Evolutionary conservation across 1,140 invertebrate genomes (phyloP), one percentile per base, ranked within the genome.

Genomic region (Chlorops oryzae): DNA sequence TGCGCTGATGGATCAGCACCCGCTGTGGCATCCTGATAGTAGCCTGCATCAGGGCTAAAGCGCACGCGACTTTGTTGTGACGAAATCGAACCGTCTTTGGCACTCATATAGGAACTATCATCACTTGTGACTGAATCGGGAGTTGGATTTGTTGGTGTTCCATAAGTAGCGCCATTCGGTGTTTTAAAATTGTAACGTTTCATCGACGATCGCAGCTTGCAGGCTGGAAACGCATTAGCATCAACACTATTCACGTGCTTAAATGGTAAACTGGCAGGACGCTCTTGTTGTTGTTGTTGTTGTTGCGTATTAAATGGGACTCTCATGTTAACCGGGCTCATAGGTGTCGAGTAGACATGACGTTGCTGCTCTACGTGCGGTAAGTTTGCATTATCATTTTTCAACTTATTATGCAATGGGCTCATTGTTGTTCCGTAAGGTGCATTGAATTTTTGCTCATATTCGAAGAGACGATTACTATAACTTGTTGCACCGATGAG

Each of bases 81-180:
- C 3, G 81, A 79, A 52, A 79, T 78, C 5, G 80, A 82, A 41
- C 80, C 82, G 56, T 89, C 87, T 55, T 87, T 83, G 2, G 88
- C 87, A 1, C 88, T 91, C 28, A 88, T 80, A 63, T 90, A 90
- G 25, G 86, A 88, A 55, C 84, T 87, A 56, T 91, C 88, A 44
- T 90, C 88, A 56, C 87, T 89, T 0, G 87, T 86, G 13, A 88
- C 62, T 56, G 86, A 88, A 55, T 91, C 89, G 0, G 88, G 87
- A 2, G 88, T 90, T 2, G 86, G 84, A 73, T 89, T 89, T 2
- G 87, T 90, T 22, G 88, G 87, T 0, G 87, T 90, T n/a, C 64
- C 62, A 50, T 67, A 3, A 21, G 45, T 13, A 28, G 23, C 25
- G 23, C 52, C 52, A 22, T 54, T 54, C 5, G 46, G 50, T 23